Conservation (phyloP, 2,113 vertebrate species). For the Herpetotheres cachinnans region DNA sequence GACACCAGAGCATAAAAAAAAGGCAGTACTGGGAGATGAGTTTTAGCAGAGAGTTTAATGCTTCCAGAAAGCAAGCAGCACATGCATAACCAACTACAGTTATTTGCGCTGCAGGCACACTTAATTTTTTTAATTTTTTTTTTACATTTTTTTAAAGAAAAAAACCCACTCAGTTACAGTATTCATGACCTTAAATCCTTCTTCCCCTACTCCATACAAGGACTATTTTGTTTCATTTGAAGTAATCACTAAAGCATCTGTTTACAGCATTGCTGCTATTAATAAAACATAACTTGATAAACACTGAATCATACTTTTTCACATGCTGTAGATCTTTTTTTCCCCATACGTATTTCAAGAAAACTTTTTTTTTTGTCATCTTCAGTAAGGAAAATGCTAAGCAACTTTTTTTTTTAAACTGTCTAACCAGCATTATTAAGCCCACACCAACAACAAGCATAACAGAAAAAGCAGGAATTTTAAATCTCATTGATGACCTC, state of each 20-base stretch:
- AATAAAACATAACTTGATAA: slow-evolving; percentile 40
- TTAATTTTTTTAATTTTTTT: background rate
- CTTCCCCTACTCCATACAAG: background rate
- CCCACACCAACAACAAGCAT: background rate
- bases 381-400: background rate
- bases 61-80: background rate
- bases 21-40: background rate
- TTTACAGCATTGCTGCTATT: slow-evolving; percentile 56
- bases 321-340: background rate
- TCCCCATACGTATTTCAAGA: background rate
- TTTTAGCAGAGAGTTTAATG: background rate
- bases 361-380: background rate
- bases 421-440: background rate
- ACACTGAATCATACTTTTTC: slow-evolving; percentile 49
- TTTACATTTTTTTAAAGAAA: background rate
- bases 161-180: background rate
- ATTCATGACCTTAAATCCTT: background rate
- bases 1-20: background rate
- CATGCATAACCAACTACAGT: background rate
- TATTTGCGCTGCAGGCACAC: background rate
- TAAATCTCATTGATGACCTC: background rate
- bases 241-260: slow-evolving; percentile 45
- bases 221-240: slow-evolving; percentile 23
- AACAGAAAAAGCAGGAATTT: background rate
- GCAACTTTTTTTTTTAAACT: background rate